Evolutionary conservation across 2,888 invertebrate species (phyloP), one percentile per base, ranked within the genome.

Genomic region (Meiosimyza platycephala): DNA sequence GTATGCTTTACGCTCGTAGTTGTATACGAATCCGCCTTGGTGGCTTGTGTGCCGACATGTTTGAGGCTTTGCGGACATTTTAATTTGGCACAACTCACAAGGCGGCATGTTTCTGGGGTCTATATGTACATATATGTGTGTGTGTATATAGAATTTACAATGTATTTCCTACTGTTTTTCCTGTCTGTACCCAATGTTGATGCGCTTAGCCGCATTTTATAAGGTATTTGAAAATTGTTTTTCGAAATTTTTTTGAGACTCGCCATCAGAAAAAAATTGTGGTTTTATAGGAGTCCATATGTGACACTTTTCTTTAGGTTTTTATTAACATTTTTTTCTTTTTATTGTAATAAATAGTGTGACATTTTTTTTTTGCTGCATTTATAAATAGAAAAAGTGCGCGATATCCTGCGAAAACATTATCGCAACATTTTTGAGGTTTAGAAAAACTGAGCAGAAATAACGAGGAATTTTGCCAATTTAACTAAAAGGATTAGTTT

Each of bases 41-140:
- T 48, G 70, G 70, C 54, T 63, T 70, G 70, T 63, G 70, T 18
- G 66, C 73, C 68, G 75, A 72, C 75, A 75, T 75, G 75, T 78
- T 76, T 75, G 75, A 71, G 75, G 76, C 62, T 73, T 75, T 73
- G 68, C 57, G 71, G 75, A 76, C 74, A 75, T 75, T 71, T 73
- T 75, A 74, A 71, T 74, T 72, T 73, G 69, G 54, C 70, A 62
- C 47, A 74, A 72, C 33, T 71, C 68, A 55, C 64, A 63, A 64
- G 47, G 40, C 40, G 40, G 40, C 40, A 40, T 40, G 40, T 40
- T 40, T 67, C 47, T 7, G 18, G 6, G 47, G 22, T 67, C n/a
- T 51, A 15, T 28, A 47, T 67, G 16, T 48, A 7, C 12, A 11
- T 67, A 48, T 6, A 40, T 55, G 67, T 9, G 15, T 12, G 22